phyloP scores from a whole-genome alignment of 2,797 vertebrate genomes.

The Rhabdophis nuchalis region DNA sequence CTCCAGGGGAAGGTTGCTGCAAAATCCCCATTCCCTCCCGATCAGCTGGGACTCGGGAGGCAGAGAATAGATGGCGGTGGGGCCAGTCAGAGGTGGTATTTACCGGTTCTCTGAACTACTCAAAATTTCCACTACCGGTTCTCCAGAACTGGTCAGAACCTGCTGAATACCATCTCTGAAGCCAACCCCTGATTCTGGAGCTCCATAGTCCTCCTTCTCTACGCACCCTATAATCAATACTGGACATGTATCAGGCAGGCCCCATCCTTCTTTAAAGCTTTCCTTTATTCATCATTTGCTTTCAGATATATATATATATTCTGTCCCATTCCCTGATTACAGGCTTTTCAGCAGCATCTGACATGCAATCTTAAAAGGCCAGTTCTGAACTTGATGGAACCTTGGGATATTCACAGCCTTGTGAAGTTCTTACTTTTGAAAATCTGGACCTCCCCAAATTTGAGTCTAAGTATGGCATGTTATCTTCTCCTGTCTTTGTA shows the following conservation, averaged over 20 bases:
- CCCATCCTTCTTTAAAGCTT: not conserved
- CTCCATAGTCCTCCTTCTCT: too few species aligned
- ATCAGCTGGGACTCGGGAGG: too few species aligned
- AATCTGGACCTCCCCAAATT: conserved; percentile 57
- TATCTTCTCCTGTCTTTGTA: conserved; percentile 51
- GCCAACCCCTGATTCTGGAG: too few species aligned
- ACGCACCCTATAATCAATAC: not conserved
- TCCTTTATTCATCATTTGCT: not conserved
- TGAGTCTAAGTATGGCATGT: conserved; percentile 55
- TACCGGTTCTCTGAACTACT: too few species aligned
- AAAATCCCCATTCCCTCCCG: too few species aligned
- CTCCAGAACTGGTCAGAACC: too few species aligned
- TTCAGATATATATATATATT: not conserved
- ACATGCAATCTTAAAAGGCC: not conserved
- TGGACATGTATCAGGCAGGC: not conserved
- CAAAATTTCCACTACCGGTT: too few species aligned
- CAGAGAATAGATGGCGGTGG: too few species aligned
- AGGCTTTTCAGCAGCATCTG: not conserved
- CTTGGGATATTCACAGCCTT: not conserved
- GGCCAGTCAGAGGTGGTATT: too few species aligned
- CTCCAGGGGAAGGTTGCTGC: too few species aligned
- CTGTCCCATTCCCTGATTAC: not conserved
- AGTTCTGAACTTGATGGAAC: not conserved
- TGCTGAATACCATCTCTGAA: too few species aligned
- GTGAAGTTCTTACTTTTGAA: not conserved